Base-by-base conservation (phyloP, 2,797 vertebrate species). In the Pipistrellus pygmaeus region DNA sequence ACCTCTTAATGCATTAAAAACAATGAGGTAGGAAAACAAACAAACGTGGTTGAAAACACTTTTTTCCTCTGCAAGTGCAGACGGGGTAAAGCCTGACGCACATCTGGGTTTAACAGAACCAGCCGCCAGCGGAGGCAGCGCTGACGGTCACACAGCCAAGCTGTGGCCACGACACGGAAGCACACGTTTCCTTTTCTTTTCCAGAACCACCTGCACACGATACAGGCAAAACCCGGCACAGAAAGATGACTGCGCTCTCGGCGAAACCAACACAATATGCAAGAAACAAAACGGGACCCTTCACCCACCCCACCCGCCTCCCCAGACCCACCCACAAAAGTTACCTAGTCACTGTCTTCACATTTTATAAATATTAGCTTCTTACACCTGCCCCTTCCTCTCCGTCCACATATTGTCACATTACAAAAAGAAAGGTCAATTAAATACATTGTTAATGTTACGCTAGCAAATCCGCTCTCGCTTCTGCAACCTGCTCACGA, bases 331-430 rank as follows among this genome's bases (percentile, higher is more conserved):
- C 97, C 97, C 97, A 98, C 96, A 98, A 98, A 98, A 98, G 97
- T 97, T 98, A 97, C 98, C 98, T 98, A 97, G 97, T 97, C 97
- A 98, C 98, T 98, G 98, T 98, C 98, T 98, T 99, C 98, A 98
- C 98, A 99, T 98, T 98, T 98, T 99, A 98, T 98, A 98, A 98
- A 98, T 99, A 98, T 98, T 98, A 98, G 98, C 98, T 98, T 98
- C 98, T 98, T 98, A 97, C 98, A 98, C 97, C 98, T 98, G 97
- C 94, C 98, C 98, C 98, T 98, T 98, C 96, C 97, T 98, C 98
- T 98, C 96, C 97, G 97, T 98, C 98, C 98, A 98, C 98, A 98
- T 97, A 98, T 98, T 96, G 98, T 98, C 98, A 99, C 97, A 98
- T 98, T 98, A 99, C 98, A 98, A 98, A 99, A 99, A 98, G 97